Evolutionary conservation across 1,140 invertebrate genomes (phyloP), one percentile per base, ranked within the genome.

Genomic region (Coenobita brevimanus): DNA sequence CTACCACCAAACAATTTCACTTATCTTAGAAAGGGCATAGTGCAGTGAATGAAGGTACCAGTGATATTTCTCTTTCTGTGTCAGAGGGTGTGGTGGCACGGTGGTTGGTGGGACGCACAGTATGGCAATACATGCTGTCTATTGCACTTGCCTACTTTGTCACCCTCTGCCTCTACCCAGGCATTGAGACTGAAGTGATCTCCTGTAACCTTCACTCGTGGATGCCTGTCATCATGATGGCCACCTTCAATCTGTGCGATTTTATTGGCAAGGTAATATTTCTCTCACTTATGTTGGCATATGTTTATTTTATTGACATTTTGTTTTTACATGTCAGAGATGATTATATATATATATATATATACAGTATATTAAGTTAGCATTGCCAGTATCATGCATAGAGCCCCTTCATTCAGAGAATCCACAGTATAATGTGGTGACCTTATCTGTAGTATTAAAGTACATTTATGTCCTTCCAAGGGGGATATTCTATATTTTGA

Each of bases 171-270:
- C 93, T 98, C 1, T 98, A 98, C 91, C 97, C 97, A 3, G 97
- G 97, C 38, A 97, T 98, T 36, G 95, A 97, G 82, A 97, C 97
- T 0, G 97, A 98, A 92, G 96, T 98, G 46, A 94, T 95, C 50
- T 97, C 96, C 46, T 98, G 97, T 91, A 94, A 94, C 30, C 95
- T 97, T 36, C 95, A 95, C 8, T 95, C 95, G 1, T 98, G 97
- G 97, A 97, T 98, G 96, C 97, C 97, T 0, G 96, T 98, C 1
- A 94, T 98, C 21, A 93, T 98, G 41, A 98, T 98, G 96, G 95
- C 97, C 10, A 93, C 95, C 0, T 98, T 98, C 91, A 98, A 98
- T 91, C 94, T 95, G 1, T 95, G 96, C 67, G 97, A 98, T 93
- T 94, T 98, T 8, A 93, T 97, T 84, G 97, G 97, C 90, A 97